Base-by-base conservation (phyloP, 2,888 invertebrate genomes). In the Bombylius discolor region DNA sequence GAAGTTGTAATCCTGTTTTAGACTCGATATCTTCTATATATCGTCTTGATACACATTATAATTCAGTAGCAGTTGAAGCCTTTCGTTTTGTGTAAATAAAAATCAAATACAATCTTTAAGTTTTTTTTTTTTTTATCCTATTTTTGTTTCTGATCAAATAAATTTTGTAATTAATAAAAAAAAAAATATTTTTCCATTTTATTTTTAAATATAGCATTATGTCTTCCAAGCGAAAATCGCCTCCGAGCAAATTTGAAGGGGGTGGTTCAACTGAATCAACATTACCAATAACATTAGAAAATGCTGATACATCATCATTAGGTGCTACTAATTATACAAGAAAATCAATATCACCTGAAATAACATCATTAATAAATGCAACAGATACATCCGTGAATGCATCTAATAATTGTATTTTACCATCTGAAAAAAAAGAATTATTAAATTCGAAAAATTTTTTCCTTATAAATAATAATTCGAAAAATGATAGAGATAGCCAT, bases 141-240 rank as follows among this genome's bases (percentile, higher is more conserved):
- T 23, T 23, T 23, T 23, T 23, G 23, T 23, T 23, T 23, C 2
- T 23, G 23, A 23, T 3, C 23, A 23, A 23, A 23, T 23, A 23
- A 23, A 23, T 23, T 23, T 23, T 23, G 1, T 23, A 23, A 23
- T 23, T 23, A 23, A 2, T 23, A 23, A 2, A 23, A 23, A 3
- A 23, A 23, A 23, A 23, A 23, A 23, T 23, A 23, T 4, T 14
- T 45, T 45, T 45, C 5, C 45, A 45, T 14, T 75, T 82, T 23
- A 23, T 23, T 23, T 23, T 23, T 23, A 23, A 23, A 23, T 81
- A 62, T 84, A 87, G 87, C 84, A 91, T 85, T 80, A 93, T 93
- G 93, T 93, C 92, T 83, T 92, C 92, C 79, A 93, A 93, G 85
- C 85, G 93, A 78, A 93, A 93, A 80, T 93, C 92, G 76, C 91